These are phyloP conservation scores for Palythoa caribaeorum DNA, from an alignment of 92 coral and sea anemone genomes.

Conservation along the genomic window DNA sequence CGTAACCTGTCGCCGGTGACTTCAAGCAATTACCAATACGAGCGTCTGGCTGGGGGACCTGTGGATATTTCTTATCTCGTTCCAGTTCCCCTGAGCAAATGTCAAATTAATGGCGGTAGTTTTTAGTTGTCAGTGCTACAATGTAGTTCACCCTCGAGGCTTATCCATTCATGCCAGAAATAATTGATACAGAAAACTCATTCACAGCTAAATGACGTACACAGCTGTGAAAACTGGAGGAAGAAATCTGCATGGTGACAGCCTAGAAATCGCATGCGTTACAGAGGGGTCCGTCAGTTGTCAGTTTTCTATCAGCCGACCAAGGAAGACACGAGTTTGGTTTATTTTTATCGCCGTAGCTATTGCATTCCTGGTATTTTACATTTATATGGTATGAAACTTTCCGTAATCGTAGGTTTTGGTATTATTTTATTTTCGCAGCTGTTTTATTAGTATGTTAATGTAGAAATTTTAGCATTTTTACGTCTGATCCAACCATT, in stretches of 20 bases:
- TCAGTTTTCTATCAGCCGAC: constrained; percentile 55
- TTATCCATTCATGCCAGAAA: too few relatives aligned
- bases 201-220: constrained; percentile 3
- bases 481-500: neutral
- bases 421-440: neutral
- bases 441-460: neutral
- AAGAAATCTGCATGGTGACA: constrained; percentile 10
- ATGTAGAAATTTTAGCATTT: neutral
- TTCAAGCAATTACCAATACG: too few relatives aligned
- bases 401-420: neutral
- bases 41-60: too few relatives aligned
- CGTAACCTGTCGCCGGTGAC: too few relatives aligned
- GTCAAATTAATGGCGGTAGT: too few relatives aligned
- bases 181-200: neutral
- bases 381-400: neutral
- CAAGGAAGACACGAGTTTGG: constrained; percentile 5
- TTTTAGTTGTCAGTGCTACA: too few relatives aligned
- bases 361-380: neutral
- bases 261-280: constrained; percentile 47
- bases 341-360: neutral
- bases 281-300: constrained; percentile 89
- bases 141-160: too few relatives aligned
- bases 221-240: neutral
- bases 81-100: too few relatives aligned
- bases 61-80: too few relatives aligned